These are phyloP conservation scores for Caenorhabditis latens DNA, from an alignment of 1,140 invertebrate genomes.

Conservation along the genomic window DNA sequence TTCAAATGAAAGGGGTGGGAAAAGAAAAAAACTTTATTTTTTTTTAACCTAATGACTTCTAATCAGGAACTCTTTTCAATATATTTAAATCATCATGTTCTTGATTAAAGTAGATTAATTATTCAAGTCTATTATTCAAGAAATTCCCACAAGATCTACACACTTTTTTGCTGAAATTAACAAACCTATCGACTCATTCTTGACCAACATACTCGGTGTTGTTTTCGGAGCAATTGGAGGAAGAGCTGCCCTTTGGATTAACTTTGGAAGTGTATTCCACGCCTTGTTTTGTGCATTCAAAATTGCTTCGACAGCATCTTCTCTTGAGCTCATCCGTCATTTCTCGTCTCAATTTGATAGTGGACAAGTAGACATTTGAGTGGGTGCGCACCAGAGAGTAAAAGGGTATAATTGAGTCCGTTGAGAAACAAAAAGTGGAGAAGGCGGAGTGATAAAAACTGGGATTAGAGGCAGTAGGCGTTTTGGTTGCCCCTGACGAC, in stretches of 20 bases:
- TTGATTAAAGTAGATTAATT: too few species aligned
- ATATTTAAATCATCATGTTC: too few species aligned
- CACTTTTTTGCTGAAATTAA: neutral
- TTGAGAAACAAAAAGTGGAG: neutral
- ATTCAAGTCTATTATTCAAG: too few species aligned
- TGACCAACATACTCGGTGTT: conserved; percentile 44
- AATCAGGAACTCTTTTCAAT: too few species aligned
- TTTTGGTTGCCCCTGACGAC: conserved; percentile 41
- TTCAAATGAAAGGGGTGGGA: too few species aligned
- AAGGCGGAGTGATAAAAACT: conserved; percentile 33
- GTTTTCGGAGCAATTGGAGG: conserved; percentile 30
- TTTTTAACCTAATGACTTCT: too few species aligned
- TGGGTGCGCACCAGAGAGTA: neutral
- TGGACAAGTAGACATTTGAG: neutral
- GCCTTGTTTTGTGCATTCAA: conserved; percentile 25
- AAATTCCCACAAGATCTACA: too few species aligned
- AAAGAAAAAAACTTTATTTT: too few species aligned
- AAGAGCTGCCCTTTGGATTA: conserved; percentile 13
- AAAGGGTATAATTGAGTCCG: neutral
- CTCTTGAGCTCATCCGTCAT: conserved; percentile 43
- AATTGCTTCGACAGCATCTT: conserved; percentile 31
- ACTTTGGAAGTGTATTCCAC: conserved; percentile 1
- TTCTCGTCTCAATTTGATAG: conserved; percentile 20
- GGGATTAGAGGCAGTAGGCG: conserved; percentile 14
- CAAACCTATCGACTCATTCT: conserved; percentile 37